Conservation (phyloP, 2,797 vertebrate species). For the Cossypha dichroa region DNA sequence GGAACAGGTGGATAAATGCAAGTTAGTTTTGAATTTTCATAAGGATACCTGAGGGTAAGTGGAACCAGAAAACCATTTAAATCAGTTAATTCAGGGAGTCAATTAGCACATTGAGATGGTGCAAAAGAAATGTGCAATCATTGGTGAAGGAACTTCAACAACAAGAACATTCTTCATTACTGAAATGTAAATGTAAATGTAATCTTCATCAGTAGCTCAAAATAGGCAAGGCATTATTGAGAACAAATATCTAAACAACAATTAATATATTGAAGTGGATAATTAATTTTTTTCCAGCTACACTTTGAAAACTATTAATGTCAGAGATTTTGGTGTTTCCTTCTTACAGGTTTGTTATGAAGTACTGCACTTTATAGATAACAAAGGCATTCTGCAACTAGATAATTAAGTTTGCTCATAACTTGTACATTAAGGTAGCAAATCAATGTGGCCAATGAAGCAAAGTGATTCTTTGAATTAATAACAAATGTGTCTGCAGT, state of each 20-base stretch:
- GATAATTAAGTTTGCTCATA: background rate
- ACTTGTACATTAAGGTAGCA: background rate
- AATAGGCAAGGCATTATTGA: background rate
- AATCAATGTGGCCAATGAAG: slow-evolving; percentile 1
- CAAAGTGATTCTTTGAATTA: background rate
- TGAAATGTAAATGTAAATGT: background rate
- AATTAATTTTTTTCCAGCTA: background rate
- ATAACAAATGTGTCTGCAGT: background rate
- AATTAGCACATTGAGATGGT: background rate
- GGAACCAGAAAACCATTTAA: background rate
- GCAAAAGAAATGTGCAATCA: background rate
- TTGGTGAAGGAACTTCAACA: background rate
- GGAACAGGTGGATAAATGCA: background rate
- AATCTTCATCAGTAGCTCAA: background rate
- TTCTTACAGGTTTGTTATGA: background rate
- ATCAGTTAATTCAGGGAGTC: background rate
- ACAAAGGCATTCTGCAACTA: background rate
- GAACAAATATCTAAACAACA: background rate
- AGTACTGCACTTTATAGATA: background rate
- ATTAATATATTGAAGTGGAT: background rate
- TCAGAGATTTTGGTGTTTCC: background rate
- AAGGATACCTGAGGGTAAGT: background rate
- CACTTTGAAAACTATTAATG: background rate
- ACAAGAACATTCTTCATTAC: background rate
- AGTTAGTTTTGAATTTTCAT: background rate